These are phyloP conservation scores for Lucilia sericata DNA, from an alignment of 1,140 invertebrate genomes.

Conservation along the genomic window DNA sequence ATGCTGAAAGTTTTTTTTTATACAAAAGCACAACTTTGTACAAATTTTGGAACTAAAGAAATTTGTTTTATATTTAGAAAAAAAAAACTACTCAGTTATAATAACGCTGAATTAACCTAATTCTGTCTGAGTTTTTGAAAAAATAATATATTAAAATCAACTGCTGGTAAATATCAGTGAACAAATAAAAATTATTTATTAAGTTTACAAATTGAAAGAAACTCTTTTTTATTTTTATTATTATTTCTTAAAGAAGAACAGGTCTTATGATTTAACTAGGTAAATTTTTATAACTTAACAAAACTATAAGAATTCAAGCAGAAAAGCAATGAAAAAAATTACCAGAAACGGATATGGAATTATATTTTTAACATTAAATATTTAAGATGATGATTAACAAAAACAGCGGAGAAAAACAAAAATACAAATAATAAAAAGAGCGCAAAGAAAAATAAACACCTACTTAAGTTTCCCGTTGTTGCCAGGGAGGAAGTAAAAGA, in stretches of 20 bases:
- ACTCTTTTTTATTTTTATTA: background rate
- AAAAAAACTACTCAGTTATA: too few relatives aligned
- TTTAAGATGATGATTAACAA: background rate
- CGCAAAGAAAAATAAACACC: slow-evolving; percentile 1
- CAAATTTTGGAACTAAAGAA: too few relatives aligned
- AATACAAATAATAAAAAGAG: too few relatives aligned
- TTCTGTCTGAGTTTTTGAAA: background rate
- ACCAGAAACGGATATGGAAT: background rate
- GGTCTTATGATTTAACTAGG: too few relatives aligned
- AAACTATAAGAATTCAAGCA: background rate
- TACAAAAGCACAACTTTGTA: too few relatives aligned
- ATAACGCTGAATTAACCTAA: too few relatives aligned
- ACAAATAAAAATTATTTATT: background rate
- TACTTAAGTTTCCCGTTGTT: background rate
- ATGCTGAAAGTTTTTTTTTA: too few relatives aligned
- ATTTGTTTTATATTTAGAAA: too few relatives aligned
- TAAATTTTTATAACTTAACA: too few relatives aligned
- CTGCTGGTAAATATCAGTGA: background rate
- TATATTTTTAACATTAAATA: background rate
- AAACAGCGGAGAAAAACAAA: background rate
- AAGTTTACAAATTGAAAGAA: background rate
- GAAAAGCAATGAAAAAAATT: background rate
- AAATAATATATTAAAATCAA: background rate
- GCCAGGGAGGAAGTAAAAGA: background rate
- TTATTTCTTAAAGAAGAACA: background rate